Conservation (phyloP, 2,888 invertebrate genomes). For the Prionchulus punctatus region DNA sequence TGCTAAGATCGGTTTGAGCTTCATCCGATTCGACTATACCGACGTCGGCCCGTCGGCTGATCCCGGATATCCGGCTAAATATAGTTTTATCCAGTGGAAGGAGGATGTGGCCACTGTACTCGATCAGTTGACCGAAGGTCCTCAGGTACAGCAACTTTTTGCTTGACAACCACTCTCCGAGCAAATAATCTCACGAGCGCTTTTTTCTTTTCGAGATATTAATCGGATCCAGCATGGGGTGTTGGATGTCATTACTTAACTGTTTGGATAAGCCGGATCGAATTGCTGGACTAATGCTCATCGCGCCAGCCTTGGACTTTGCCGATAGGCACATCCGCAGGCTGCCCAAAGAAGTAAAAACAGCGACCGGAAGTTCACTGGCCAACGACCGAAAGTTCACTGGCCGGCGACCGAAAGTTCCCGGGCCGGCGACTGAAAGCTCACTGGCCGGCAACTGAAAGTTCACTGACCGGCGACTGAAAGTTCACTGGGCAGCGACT, state of each 20-base stretch:
- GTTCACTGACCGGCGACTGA: too few species aligned
- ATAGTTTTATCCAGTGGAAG: background rate
- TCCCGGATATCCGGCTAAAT: background rate
- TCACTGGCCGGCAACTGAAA: too few species aligned
- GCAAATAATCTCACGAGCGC: background rate
- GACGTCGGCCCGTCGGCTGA: background rate
- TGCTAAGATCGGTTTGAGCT: background rate
- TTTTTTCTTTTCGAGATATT: background rate
- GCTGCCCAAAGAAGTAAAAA: background rate
- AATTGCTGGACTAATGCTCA: background rate
- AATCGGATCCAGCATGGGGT: background rate
- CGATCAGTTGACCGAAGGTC: background rate
- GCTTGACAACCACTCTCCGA: background rate
- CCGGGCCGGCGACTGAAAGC: too few species aligned
- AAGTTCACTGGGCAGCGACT: too few species aligned
- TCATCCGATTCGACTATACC: background rate
- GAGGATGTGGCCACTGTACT: background rate
- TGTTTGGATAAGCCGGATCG: background rate
- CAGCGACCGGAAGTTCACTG: too few species aligned
- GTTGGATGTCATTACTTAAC: background rate
- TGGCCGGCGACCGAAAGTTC: too few species aligned
- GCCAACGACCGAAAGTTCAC: too few species aligned
- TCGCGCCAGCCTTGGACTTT: background rate
- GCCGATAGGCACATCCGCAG: background rate
- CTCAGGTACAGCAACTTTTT: background rate